Conservation (phyloP, 1,140 invertebrate genomes). For the Bicyclus anynana region DNA sequence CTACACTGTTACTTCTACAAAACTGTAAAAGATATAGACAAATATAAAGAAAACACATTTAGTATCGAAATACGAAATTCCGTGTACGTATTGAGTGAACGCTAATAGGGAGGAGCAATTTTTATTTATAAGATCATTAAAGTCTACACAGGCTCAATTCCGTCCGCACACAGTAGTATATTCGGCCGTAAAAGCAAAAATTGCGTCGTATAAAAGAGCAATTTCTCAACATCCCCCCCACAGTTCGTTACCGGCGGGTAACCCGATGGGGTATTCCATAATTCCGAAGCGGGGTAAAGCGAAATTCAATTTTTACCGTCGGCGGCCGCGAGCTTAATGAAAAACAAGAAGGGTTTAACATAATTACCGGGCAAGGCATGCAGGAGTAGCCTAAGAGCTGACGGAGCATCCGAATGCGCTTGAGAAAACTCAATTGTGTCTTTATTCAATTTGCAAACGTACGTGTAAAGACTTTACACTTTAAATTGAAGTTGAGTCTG, state of each 20-base stretch:
- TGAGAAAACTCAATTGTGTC: background rate
- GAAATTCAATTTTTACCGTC: constrained; percentile 26
- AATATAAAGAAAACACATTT: too few species aligned
- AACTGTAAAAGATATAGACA: too few species aligned
- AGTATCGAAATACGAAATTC: background rate
- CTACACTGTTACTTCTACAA: too few species aligned
- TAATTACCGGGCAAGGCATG: constrained; percentile 14
- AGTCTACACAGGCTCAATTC: background rate
- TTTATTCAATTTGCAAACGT: too few species aligned
- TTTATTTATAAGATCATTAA: background rate
- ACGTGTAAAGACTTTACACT: too few species aligned
- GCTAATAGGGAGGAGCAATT: background rate
- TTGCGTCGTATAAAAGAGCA: constrained; percentile 21
- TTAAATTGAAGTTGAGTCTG: too few species aligned
- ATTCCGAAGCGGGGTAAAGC: constrained; percentile 15
- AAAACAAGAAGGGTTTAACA: constrained; percentile 23
- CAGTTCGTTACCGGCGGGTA: constrained; percentile 17
- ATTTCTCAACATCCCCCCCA: constrained; percentile 19
- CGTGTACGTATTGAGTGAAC: background rate
- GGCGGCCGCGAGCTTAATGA: constrained; percentile 6
- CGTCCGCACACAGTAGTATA: constrained; percentile 7
- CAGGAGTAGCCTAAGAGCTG: background rate
- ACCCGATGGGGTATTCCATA: constrained; percentile 16
- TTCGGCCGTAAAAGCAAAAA: constrained; percentile 18
- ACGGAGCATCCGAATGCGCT: too few species aligned